These are phyloP conservation scores for Scleropages formosus DNA, from an alignment of 2,797 vertebrate genomes.

Conservation along the genomic window DNA sequence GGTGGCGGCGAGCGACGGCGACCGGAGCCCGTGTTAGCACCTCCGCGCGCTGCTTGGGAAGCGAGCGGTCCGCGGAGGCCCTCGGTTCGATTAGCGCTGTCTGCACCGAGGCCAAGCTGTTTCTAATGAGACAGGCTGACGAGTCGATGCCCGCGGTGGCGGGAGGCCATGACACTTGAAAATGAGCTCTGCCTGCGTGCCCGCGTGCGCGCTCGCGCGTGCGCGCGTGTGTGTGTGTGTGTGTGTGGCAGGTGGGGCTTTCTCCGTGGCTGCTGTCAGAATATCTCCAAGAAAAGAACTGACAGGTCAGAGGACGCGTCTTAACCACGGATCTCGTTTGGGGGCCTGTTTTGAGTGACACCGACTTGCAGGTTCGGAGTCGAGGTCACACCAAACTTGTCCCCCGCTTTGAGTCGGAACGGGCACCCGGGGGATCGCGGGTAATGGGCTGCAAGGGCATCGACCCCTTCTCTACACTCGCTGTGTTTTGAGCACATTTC, in stretches of 20 bases:
- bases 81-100: conserved; percentile 55
- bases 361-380: conserved; percentile 50
- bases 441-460: not conserved
- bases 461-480: not conserved
- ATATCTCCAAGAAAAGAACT: conserved; percentile 65
- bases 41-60: conserved; percentile 42
- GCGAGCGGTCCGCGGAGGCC: conserved; percentile 47
- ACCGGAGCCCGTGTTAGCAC: conserved; percentile 41
- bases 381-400: not conserved
- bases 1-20: not conserved
- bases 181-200: conserved; percentile 66
- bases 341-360: conserved; percentile 35
- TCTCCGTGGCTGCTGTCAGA: conserved; percentile 39
- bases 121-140: conserved; percentile 78
- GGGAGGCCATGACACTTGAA: conserved; percentile 73
- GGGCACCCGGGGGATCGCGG: not conserved
- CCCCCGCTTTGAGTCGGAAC: not conserved
- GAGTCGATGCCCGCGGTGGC: conserved; percentile 68
- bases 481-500: not conserved
- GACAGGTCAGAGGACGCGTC: conserved; percentile 69
- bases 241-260: conserved; percentile 28
- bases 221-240: conserved; percentile 29
- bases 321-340: conserved; percentile 56
- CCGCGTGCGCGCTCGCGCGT: conserved; percentile 46
- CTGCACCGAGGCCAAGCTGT: conserved; percentile 65